Evolutionary conservation across 1,140 invertebrate species (phyloP), one percentile per base, ranked within the genome.

Genomic region (Pachypsylla venusta): DNA sequence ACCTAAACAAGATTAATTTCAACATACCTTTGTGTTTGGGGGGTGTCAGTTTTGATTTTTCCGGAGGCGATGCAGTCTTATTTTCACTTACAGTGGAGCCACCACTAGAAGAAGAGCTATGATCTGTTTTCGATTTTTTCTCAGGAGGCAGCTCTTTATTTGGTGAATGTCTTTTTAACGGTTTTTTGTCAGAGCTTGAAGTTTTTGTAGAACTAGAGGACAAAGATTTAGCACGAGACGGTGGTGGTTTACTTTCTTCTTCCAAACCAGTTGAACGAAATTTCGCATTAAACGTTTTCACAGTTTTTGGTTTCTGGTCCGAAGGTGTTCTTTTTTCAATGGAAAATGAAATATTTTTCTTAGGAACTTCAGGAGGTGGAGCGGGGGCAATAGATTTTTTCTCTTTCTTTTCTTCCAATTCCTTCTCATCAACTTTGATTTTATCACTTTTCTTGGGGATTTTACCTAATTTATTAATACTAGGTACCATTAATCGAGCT

Each of bases 1-100:
- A n/a, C n/a, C n/a, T n/a, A n/a, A n/a, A n/a, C n/a, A n/a, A n/a
- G n/a, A n/a, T n/a, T n/a, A n/a, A n/a, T n/a, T n/a, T n/a, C n/a
- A n/a, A 85, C 87, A 87, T 83, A 92, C 89, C 84, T 80, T 89
- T 90, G 61, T 84, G 83, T 78, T 89, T 90, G 60, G 87, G 77
- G 62, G 87, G 81, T 67, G 90, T 89, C 42, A 90, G 71, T 76
- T 91, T 92, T 61, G 42, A 4, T 48, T 48, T 48, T 22, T 48
- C 42, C 7, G 4, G 16, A 22, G 42, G 42, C 5, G 42, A 48
- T 19, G 16, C 16, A 19, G 89, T 88, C 85, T 39, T 79, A 73
- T 54, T 54, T 61, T 60, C 26, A 68, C 62, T 55, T 67, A 60
- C 59, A 20, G 13, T 19, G 54, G 42, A 53, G 57, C 22, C 27